Evolutionary conservation across 2,113 vertebrate species (phyloP).

Genomic region (Pterocles gutturalis): DNA sequence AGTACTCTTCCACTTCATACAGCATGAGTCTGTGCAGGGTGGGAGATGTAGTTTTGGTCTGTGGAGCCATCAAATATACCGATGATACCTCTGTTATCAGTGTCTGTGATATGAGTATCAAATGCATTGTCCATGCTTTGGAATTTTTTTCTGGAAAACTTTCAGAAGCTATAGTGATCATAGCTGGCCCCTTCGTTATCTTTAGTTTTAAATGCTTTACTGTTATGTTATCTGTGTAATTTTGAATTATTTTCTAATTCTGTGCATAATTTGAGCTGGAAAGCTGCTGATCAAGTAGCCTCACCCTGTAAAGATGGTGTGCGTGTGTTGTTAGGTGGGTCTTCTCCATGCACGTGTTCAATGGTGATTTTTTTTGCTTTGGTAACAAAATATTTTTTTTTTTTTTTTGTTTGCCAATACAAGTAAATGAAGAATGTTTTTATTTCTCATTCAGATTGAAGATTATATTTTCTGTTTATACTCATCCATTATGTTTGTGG

Average conservation of each 20-base stretch:
- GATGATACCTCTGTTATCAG: neutral
- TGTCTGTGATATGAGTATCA: neutral
- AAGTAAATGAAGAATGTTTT: neutral
- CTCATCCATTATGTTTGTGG: neutral
- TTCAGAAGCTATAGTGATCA: neutral
- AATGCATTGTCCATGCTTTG: neutral
- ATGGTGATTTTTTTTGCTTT: neutral
- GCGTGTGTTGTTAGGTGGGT: neutral
- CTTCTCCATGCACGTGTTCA: fast-evolving
- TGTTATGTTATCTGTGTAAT: neutral
- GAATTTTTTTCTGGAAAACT: neutral
- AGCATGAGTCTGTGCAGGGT: neutral
- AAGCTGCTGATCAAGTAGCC: neutral
- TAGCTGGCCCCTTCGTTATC: neutral
- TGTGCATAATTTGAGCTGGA: neutral
- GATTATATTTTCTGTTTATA: neutral
- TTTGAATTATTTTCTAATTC: neutral
- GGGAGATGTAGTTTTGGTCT: neutral
- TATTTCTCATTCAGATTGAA: neutral
- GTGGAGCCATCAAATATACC: neutral
- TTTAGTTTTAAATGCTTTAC: neutral
- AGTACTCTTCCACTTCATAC: neutral
- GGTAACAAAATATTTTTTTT: neutral
- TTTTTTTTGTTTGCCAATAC: neutral
- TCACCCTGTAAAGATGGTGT: neutral